A percentile compares a stretch with the other conserved stretches of the same genome.
These are phyloP conservation scores for Syndactyla subalaris DNA, from an alignment of 2,797 vertebrate species.

Conservation along the genomic window DNA sequence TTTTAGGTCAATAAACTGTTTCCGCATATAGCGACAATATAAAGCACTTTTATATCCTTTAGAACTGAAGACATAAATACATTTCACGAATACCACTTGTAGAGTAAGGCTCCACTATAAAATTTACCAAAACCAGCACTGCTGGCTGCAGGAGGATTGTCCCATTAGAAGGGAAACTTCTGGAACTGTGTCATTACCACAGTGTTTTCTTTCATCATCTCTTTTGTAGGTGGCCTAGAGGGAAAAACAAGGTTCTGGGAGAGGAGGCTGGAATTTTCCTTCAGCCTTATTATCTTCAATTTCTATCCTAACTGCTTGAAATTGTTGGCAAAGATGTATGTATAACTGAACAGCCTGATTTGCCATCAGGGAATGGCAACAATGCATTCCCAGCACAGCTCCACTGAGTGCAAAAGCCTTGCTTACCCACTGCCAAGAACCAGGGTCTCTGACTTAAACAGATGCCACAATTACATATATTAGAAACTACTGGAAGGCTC, in stretches of 20 bases:
- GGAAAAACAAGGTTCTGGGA: neutral
- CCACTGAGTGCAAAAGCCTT: neutral
- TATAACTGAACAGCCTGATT: neutral
- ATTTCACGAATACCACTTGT: neutral
- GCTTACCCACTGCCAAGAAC: neutral
- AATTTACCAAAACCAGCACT: neutral
- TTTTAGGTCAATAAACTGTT: neutral
- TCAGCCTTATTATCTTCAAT: neutral
- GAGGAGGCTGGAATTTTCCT: neutral
- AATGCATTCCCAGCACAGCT: neutral
- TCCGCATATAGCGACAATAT: neutral
- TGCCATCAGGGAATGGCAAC: neutral
- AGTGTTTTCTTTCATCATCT: neutral
- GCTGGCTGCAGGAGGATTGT: neutral
- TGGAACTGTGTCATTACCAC: neutral
- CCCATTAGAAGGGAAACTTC: neutral
- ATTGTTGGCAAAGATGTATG: neutral
- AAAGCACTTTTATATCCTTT: neutral
- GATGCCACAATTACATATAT: neutral
- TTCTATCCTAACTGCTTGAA: neutral
- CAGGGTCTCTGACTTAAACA: neutral
- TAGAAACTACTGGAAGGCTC: neutral
- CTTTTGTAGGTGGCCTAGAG: neutral
- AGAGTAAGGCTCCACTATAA: neutral
- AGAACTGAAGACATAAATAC: neutral